Evolutionary conservation across 2,797 vertebrate genomes (phyloP), one percentile per base, ranked within the genome.

Genomic region (Paramormyrops hopkinsi): DNA sequence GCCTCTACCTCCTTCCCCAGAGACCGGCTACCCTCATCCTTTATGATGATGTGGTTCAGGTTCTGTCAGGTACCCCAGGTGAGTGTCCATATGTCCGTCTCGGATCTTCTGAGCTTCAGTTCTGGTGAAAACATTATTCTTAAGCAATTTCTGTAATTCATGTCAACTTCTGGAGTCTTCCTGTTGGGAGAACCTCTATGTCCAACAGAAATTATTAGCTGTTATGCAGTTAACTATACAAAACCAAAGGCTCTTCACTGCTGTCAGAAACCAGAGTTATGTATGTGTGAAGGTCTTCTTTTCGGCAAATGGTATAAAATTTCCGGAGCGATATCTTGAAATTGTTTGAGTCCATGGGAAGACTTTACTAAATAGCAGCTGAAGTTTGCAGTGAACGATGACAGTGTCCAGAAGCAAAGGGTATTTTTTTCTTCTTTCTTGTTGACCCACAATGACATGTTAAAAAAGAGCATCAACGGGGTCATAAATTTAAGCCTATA

Each of bases 21-120:
- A 94, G 95, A 44, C 96, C 97, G 0, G 96, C 97, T 89, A 97
- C 97, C 11, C 96, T 97, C 89, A 96, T 97, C 93, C 96, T 97
- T 84, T 97, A 97, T 92, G 96, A 97, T 92, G 97, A 97, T 91
- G 92, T 95, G 88, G 95, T 97, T 65, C 97, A 97, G 91, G 96
- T 97, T 90, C 94, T 97, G n/a, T 89, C 96, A 90, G 96, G 97
- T 82, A 96, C 97, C 89, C 97, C 97, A 86, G 97, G 97, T 97
- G 93, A 95, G 95, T 90, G 12, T 12, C 37, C 7, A 86, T 87
- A 25, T 87, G 37, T 33, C 25, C 9, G 17, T 56, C 14, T 37
- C 33, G 0, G 8, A 50, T 50, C 25, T 33, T 46, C 37, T 46
- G 7, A 11, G 17, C 76, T 44, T 44, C 37, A 46, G n/a, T 83